Evolutionary conservation across 2,888 invertebrate species (phyloP).

Genomic region (Neoascia interrupta): DNA sequence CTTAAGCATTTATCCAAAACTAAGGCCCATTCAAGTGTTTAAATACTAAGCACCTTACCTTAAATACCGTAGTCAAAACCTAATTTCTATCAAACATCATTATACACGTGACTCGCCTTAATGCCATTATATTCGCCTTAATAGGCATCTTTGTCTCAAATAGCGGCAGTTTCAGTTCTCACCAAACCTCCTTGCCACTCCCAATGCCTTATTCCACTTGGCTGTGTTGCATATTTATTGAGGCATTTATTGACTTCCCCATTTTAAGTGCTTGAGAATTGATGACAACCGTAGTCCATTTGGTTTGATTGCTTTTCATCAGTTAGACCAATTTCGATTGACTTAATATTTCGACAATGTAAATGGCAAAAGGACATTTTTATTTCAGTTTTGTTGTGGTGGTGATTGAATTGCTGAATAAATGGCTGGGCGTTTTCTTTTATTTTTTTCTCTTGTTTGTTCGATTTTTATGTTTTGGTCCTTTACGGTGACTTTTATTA

Average conservation of each 20-base stretch:
- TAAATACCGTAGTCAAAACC: too few species aligned
- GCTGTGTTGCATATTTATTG: slow-evolving; percentile 33
- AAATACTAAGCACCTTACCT: too few species aligned
- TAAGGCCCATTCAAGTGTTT: too few species aligned
- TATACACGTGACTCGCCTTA: neutral
- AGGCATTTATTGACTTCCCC: slow-evolving; percentile 47
- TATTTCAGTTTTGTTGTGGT: slow-evolving; percentile 11
- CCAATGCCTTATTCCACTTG: slow-evolving; percentile 8
- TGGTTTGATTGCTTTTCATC: slow-evolving; percentile 64
- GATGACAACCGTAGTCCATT: slow-evolving; percentile 62
- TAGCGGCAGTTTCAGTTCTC: neutral
- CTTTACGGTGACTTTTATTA: slow-evolving; percentile 13
- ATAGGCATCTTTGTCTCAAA: neutral
- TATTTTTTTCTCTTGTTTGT: neutral
- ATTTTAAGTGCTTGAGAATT: slow-evolving; percentile 54
- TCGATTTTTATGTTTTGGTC: neutral
- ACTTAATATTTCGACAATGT: slow-evolving; percentile 36
- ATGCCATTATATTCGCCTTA: neutral
- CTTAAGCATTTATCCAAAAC: too few species aligned
- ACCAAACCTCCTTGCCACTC: neutral
- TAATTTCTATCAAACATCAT: too few species aligned
- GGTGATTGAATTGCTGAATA: slow-evolving; percentile 24
- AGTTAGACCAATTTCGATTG: slow-evolving; percentile 29
- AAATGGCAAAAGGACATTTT: slow-evolving; percentile 31
- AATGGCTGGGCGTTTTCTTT: neutral